Conservation (phyloP, 2,888 invertebrate species). For the Lasioglossum vierecki region DNA sequence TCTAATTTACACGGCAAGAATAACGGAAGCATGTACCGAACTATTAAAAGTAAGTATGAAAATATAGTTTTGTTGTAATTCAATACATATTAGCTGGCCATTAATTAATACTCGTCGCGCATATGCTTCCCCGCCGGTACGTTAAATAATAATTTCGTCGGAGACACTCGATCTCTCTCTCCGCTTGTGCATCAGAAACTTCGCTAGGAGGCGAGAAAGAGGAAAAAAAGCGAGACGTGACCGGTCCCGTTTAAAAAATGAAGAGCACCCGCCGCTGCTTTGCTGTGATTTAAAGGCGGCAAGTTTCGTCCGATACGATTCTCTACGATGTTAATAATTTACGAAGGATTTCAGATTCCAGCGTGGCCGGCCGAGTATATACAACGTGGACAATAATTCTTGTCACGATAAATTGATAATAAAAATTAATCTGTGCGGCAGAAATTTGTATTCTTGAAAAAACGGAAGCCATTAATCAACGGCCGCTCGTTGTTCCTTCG, state of each 20-base stretch:
- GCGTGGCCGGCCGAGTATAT: background rate
- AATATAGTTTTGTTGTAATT: constrained; percentile 12
- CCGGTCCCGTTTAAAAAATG: background rate
- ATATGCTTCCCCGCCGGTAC: background rate
- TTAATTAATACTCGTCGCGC: background rate
- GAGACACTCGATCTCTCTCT: background rate
- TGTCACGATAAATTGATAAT: constrained; percentile 37
- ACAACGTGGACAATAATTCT: constrained; percentile 20
- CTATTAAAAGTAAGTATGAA: constrained; percentile 8
- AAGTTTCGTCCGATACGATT: constrained; percentile 13
- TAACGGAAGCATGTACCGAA: background rate
- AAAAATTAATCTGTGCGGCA: constrained; percentile 49
- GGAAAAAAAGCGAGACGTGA: background rate
- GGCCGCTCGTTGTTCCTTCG: constrained; percentile 46
- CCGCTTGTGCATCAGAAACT: background rate
- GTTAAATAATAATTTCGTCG: constrained; percentile 26
- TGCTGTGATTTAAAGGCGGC: constrained; percentile 13
- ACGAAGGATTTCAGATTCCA: constrained; percentile 2
- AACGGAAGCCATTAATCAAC: constrained; percentile 51
- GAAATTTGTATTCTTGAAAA: constrained; percentile 41
- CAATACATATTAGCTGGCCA: background rate
- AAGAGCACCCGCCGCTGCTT: background rate
- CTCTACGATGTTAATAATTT: background rate
- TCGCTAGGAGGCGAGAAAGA: background rate
- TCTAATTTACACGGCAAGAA: background rate